A percentile compares a stretch with the other conserved stretches of the same genome.
phyloP scores from a whole-genome alignment of 1,140 invertebrate genomes.

The Conus betulinus region DNA sequence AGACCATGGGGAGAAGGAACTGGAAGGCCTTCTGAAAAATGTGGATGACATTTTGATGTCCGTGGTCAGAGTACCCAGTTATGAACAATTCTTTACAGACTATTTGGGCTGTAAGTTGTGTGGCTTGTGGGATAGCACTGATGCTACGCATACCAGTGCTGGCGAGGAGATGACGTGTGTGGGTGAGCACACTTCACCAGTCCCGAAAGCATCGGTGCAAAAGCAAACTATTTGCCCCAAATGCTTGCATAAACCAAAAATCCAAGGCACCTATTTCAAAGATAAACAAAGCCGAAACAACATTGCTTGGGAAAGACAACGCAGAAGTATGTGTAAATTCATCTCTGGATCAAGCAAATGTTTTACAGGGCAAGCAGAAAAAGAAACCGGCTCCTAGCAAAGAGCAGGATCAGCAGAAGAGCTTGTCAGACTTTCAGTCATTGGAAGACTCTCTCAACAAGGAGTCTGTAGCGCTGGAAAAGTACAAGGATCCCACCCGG shows the following conservation, averaged over 20 bases:
- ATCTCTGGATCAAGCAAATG: neutral
- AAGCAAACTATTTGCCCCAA: neutral
- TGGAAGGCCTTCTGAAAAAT: conserved; percentile 53
- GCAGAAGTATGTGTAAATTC: neutral
- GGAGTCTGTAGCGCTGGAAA: conserved; percentile 92
- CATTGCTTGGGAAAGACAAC: neutral
- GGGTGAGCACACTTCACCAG: neutral
- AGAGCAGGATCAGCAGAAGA: neutral
- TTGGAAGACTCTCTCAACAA: conserved; percentile 94
- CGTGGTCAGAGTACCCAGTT: conserved; percentile 38
- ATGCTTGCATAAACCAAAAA: neutral
- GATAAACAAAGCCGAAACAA: neutral
- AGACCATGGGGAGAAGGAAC: conserved; percentile 89
- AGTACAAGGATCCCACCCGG: conserved; percentile 90
- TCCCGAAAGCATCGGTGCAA: neutral
- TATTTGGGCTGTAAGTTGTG: neutral
- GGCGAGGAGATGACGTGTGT: neutral
- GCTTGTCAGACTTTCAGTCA: neutral
- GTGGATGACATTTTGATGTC: conserved; percentile 55
- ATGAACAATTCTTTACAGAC: conserved; percentile 44
- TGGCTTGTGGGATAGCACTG: neutral
- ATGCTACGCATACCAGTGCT: neutral
- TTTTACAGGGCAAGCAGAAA: neutral
- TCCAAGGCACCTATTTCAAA: neutral
- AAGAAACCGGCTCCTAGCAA: neutral